phyloP scores from a whole-genome alignment of 2,888 invertebrate genomes.

The Entomobrya multifasciata region DNA sequence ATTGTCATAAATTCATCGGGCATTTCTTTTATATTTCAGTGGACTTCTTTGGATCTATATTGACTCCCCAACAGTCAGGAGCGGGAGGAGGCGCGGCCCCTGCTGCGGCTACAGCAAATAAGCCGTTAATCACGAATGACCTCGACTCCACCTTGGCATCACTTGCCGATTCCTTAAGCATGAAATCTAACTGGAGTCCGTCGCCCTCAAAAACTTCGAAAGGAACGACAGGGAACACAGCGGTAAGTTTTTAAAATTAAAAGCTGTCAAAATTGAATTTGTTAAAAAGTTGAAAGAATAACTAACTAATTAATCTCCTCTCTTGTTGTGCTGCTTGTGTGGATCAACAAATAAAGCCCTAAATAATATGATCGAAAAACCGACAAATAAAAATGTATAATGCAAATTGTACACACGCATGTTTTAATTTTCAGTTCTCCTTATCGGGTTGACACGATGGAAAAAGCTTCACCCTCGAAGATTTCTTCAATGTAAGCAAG shows the following conservation, averaged over 20 bases:
- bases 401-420: neutral
- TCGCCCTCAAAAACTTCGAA: constrained; percentile 79
- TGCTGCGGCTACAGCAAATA: constrained; percentile 81
- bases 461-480: neutral
- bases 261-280: neutral
- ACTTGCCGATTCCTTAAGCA: constrained; percentile 94
- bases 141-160: constrained; percentile 96
- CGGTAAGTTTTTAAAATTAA: constrained; percentile 50
- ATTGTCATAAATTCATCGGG: neutral
- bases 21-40: constrained; percentile 82
- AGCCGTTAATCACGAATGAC: constrained; percentile 94
- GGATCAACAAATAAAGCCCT: constrained; percentile 47
- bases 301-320: neutral
- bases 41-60: constrained; percentile 88
- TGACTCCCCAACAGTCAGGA: constrained; percentile 84
- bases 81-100: constrained; percentile 75
- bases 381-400: neutral
- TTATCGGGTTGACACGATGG: constrained; percentile 50
- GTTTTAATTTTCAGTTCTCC: constrained; percentile 61
- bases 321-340: constrained; percentile 50
- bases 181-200: constrained; percentile 83
- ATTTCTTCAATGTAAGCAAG: neutral
- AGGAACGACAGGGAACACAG: constrained; percentile 73
- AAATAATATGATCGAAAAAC: constrained; percentile 30
- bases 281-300: neutral